Base-by-base conservation (phyloP, 2,888 invertebrate species). In the Microctonus brassicae region DNA sequence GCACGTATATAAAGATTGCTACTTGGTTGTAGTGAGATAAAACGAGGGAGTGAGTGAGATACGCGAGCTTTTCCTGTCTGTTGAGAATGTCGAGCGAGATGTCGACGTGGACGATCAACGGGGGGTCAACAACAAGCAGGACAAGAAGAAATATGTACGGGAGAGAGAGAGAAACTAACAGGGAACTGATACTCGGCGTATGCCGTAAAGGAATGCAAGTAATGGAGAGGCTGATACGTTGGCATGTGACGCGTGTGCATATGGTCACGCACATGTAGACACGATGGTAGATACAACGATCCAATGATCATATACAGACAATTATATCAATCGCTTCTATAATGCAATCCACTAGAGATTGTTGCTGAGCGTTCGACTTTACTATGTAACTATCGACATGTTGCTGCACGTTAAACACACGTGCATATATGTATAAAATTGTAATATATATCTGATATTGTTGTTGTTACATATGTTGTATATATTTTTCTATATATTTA, bases 161-260 rank as follows among this genome's bases (percentile, higher is more conserved):
- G 47, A 17, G 17, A 47, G 47, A 17, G 1, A n/a, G 6, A 42
- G 57, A 57, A 57, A 63, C 29, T 33, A 65, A 61, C 69, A n/a
- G 47, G 26, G 68, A 66, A 57, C 60, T 39, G 65, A 70, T 71
- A 68, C 60, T 47, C 53, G 47, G 60, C 33, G 70, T 17, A 64
- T 69, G 63, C 64, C 57, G 36, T 66, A 64, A 73, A 74, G 79
- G 79, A 78, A 80, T 80, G 76, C 77, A 70, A 76, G 78, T 78
- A 79, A 79, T 78, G 77, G 78, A 78, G 77, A 76, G 77, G 75
- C 74, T 76, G 77, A 78, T 76, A 73, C 77, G 67, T 63, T 70
- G 79, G 78, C 73, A 78, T 77, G 76, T 72, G 70, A 73, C 69
- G 39, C 60, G 65, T 60, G 33, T 60, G 33, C 52, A 73, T 67